A percentile compares a stretch with the other conserved stretches of the same genome.
These are phyloP conservation scores for Heliconius ismenius DNA, from an alignment of 2,888 invertebrate species.

Conservation along the genomic window DNA sequence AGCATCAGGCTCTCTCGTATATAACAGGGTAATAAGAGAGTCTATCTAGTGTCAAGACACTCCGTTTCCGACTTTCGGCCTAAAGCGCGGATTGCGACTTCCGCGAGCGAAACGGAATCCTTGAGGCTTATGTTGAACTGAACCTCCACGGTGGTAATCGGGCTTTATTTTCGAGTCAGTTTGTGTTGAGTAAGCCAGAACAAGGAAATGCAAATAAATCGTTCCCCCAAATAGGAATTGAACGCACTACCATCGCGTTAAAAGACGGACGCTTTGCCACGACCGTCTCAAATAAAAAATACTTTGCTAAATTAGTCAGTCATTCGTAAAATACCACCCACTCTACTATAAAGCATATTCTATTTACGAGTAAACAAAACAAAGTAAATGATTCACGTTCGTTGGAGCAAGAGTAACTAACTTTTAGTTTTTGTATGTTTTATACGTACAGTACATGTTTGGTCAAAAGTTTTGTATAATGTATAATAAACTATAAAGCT, in stretches of 20 bases:
- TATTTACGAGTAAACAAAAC: constrained; percentile 7
- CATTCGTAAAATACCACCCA: constrained; percentile 24
- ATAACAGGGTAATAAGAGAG: no score
- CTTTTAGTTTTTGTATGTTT: constrained; percentile 15
- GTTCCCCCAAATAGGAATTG: neutral
- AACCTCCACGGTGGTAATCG: no score
- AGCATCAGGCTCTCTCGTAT: no score
- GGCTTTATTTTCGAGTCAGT: no score
- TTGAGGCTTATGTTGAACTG: no score
- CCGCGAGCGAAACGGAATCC: no score
- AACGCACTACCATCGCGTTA: neutral
- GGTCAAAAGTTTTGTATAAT: neutral
- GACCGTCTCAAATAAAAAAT: constrained; percentile 22
- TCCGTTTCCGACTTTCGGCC: no score
- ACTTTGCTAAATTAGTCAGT: constrained; percentile 28
- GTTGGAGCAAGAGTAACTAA: no score
- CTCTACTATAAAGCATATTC: constrained; percentile 26
- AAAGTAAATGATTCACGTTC: neutral
- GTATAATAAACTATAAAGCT: constrained; percentile 13
- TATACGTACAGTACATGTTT: neutral
- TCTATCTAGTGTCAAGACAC: no score
- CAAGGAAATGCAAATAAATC: neutral
- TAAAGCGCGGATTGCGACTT: no score
- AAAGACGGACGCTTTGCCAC: neutral
- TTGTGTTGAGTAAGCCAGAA: neutral